These are phyloP conservation scores for Beris morrisii DNA, from an alignment of 2,888 invertebrate species.

Conservation along the genomic window DNA sequence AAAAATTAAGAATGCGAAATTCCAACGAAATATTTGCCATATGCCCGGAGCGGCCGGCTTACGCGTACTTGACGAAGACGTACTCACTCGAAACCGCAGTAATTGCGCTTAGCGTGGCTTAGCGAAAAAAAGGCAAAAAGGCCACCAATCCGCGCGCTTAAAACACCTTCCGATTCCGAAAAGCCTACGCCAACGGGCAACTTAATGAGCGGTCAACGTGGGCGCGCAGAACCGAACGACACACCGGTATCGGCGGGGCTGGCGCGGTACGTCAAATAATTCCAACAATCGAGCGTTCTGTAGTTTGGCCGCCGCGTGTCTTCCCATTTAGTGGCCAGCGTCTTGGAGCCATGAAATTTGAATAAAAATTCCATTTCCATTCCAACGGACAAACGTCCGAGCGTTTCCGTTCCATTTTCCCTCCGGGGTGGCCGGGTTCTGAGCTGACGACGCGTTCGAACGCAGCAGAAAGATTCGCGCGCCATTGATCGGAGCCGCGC, in stretches of 20 bases:
- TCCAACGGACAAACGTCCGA: constrained; percentile 25
- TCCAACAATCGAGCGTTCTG: constrained; percentile 3
- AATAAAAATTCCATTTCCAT: constrained; percentile 38
- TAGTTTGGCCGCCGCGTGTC: neutral
- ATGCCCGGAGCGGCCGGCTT: constrained; percentile 12
- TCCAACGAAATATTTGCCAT: constrained; percentile 23
- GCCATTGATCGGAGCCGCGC: constrained; percentile 1
- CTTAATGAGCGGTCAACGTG: constrained; percentile 17
- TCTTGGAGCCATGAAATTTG: constrained; percentile 29
- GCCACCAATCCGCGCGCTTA: constrained; percentile 12
- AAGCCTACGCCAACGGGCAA: neutral
- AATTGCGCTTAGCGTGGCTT: constrained; percentile 21
- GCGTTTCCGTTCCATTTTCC: constrained; percentile 21
- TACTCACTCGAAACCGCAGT: neutral
- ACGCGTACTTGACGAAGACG: neutral
- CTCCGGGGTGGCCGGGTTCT: no score
- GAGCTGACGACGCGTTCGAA: neutral
- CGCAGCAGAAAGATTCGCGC: constrained; percentile 8
- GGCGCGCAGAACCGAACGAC: neutral
- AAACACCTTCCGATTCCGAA: constrained; percentile 10
- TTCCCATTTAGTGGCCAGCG: neutral
- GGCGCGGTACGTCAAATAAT: constrained; percentile 1
- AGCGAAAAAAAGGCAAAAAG: neutral
- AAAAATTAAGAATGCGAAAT: constrained; percentile 26
- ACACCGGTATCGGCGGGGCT: constrained; percentile 5